A percentile compares a stretch with the other conserved stretches of the same genome.
phyloP scores from a whole-genome alignment of 2,888 invertebrate genomes.

The Mythimna ferrago region DNA sequence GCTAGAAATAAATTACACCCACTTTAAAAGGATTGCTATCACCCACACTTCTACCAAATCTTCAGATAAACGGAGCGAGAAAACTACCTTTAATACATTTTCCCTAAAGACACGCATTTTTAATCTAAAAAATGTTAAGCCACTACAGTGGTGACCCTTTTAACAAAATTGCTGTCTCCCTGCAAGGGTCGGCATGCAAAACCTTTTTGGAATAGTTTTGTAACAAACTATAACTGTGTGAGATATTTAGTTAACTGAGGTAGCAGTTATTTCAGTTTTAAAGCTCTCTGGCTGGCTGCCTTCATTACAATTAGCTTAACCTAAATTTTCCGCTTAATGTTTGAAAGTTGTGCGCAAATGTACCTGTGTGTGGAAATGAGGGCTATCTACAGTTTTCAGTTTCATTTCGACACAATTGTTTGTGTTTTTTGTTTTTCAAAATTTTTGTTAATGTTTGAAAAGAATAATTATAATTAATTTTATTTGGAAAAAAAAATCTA shows the following conservation, averaged over 20 bases:
- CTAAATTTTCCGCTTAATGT: not conserved
- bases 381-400: not conserved
- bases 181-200: slow-evolving; percentile 48
- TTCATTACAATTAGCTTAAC: slow-evolving; percentile 38
- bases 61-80: not conserved
- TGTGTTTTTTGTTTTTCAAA: not conserved
- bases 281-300: slow-evolving; percentile 3
- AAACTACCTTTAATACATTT: slow-evolving; percentile 18
- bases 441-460: no score
- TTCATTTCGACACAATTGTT: not conserved
- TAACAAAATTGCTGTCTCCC: slow-evolving; percentile 55
- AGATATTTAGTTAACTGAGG: slow-evolving; percentile 37
- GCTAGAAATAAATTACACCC: no score
- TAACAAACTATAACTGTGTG: slow-evolving; percentile 33
- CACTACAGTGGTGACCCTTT: slow-evolving; percentile 57
- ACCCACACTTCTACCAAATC: not conserved
- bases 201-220: slow-evolving; percentile 43
- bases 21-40: not conserved
- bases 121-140: slow-evolving; percentile 54
- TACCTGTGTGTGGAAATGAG: not conserved
- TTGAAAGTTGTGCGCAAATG: not conserved
- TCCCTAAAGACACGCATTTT: slow-evolving; percentile 46
- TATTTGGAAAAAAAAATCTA: no score
- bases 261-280: slow-evolving; percentile 22
- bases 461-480: no score